These are phyloP conservation scores for Ormyrus pomaceus DNA, from an alignment of 2,888 invertebrate genomes.

Conservation along the genomic window DNA sequence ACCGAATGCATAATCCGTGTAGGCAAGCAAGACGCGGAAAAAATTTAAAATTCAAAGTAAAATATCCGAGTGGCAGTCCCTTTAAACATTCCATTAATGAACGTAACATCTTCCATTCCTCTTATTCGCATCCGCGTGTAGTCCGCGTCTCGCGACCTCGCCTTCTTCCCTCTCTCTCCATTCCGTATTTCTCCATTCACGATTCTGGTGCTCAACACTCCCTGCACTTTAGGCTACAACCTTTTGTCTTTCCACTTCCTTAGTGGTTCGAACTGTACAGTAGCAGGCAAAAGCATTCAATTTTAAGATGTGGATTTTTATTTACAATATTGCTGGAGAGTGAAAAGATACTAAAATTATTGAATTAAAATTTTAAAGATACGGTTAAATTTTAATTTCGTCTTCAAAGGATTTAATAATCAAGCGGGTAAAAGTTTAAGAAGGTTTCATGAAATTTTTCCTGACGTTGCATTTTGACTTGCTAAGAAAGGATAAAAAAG, in stretches of 20 bases:
- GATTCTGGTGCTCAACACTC: neutral
- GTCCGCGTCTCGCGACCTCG: neutral
- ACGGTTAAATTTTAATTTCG: too few species aligned
- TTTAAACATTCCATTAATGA: constrained; percentile 43
- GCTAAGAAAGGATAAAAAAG: too few species aligned
- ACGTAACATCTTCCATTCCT: constrained; percentile 23
- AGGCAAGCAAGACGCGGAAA: neutral
- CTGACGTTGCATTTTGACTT: too few species aligned
- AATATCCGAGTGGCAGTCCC: neutral
- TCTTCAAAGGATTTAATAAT: too few species aligned
- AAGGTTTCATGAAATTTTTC: too few species aligned
- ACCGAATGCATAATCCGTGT: too few species aligned
- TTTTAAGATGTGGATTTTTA: too few species aligned
- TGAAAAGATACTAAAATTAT: too few species aligned
- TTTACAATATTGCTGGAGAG: too few species aligned
- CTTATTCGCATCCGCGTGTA: constrained; percentile 21
- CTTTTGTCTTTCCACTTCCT: constrained; percentile 51
- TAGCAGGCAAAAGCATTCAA: too few species aligned
- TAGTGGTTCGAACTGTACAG: neutral
- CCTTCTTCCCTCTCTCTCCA: neutral
- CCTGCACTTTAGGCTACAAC: neutral
- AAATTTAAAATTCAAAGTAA: constrained; percentile 10
- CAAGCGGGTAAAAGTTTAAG: too few species aligned
- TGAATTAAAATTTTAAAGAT: too few species aligned
- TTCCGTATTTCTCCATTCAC: constrained; percentile 28